phyloP scores from a whole-genome alignment of 2,888 invertebrate species.

The Lapara coniferarum region DNA sequence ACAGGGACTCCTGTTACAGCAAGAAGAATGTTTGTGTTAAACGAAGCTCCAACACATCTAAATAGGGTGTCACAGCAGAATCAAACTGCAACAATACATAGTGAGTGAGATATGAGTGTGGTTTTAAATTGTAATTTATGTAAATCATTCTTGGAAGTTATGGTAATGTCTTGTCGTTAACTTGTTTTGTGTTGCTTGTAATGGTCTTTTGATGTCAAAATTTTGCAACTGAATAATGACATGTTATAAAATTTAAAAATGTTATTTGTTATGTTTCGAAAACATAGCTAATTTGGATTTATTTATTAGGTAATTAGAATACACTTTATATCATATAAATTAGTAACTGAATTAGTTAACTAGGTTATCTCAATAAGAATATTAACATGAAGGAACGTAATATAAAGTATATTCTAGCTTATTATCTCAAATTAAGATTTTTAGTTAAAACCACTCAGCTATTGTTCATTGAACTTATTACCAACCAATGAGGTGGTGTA shows the following conservation, averaged over 20 bases:
- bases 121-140: not conserved
- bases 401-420: no score
- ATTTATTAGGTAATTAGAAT: no score
- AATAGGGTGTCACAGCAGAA: conserved; percentile 78
- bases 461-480: no score
- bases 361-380: no score
- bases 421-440: no score
- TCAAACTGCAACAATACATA: conserved; percentile 78
- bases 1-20: conserved; percentile 66
- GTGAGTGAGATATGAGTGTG: conserved; percentile 42
- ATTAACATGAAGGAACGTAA: no score
- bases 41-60: conserved; percentile 72
- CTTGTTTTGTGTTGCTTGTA: not conserved
- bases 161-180: not conserved
- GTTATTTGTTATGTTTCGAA: no score
- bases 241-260: not conserved
- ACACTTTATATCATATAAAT: no score
- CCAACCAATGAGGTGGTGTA: no score
- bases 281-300: no score
- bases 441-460: no score
- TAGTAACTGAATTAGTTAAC: no score
- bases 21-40: conserved; percentile 78
- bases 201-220: not conserved
- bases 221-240: not conserved
- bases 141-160: not conserved